Conservation (phyloP, 2,113 vertebrate species). For the Channa maculata region DNA sequence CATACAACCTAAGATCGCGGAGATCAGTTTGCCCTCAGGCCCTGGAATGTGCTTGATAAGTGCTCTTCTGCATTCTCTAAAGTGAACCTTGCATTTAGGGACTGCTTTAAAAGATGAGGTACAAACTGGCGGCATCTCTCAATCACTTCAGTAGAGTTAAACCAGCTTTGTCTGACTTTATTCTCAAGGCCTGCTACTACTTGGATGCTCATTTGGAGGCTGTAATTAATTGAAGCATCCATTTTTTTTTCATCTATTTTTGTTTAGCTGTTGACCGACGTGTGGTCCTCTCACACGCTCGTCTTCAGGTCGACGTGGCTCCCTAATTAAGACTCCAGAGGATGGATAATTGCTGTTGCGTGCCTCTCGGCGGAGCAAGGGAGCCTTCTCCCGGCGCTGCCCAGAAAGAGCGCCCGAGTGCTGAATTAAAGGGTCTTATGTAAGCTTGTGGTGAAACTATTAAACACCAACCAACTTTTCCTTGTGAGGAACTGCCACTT, state of each 20-base stretch:
- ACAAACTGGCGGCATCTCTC: slow-evolving; percentile 28
- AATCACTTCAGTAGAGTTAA: slow-evolving; percentile 40
- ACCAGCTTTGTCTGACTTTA: slow-evolving; percentile 37
- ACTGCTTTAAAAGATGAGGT: slow-evolving; percentile 16
- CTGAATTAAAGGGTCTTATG: slow-evolving; percentile 82
- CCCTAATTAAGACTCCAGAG: slow-evolving; percentile 87
- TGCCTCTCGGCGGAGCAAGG: slow-evolving; percentile 79
- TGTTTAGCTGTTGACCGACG: slow-evolving; percentile 84
- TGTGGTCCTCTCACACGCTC: slow-evolving; percentile 76
- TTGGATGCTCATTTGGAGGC: slow-evolving; percentile 78
- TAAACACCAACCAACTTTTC: slow-evolving; percentile 83
- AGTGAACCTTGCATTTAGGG: slow-evolving; percentile 19
- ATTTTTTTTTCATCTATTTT: slow-evolving; percentile 81
- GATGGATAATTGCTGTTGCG: slow-evolving; percentile 83
- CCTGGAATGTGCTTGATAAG: slow-evolving; percentile 35
- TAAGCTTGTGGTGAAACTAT: slow-evolving; percentile 84
- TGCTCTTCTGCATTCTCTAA: slow-evolving; percentile 34
- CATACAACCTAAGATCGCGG: slow-evolving; percentile 58
- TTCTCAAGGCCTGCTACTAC: slow-evolving; percentile 53
- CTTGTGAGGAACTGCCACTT: slow-evolving; percentile 83
- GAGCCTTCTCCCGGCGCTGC: slow-evolving; percentile 79
- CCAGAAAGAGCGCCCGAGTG: slow-evolving; percentile 76
- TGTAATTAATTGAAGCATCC: slow-evolving; percentile 81
- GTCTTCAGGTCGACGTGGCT: slow-evolving; percentile 83
- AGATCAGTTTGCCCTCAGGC: slow-evolving; percentile 54